Evolutionary conservation across 1,140 invertebrate species (phyloP).

Genomic region (Pachypeltis micranthus): DNA sequence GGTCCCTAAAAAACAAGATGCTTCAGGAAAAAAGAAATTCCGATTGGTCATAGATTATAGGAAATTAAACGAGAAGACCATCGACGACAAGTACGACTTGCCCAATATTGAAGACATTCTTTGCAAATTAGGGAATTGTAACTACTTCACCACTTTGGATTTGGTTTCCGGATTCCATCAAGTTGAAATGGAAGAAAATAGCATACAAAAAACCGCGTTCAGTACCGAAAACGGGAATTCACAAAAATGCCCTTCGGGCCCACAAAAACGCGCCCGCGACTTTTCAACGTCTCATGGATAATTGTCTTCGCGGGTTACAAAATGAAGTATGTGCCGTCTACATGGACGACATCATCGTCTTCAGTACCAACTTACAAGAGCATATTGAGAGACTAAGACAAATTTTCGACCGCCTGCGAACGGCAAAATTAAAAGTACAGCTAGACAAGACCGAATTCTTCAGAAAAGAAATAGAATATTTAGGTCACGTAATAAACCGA

Average conservation of each 20-base stretch:
- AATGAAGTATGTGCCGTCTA: no score
- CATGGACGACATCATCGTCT: no score
- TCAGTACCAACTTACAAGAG: no score
- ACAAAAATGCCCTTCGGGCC: constrained; percentile 35
- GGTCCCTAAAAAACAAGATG: no score
- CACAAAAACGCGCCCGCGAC: constrained; percentile 35
- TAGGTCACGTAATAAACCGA: constrained; percentile 32
- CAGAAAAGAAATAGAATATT: constrained; percentile 28
- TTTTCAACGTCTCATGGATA: constrained; percentile 36
- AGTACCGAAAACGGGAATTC: constrained; percentile 33
- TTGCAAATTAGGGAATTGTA: no score
- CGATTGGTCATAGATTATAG: constrained; percentile 23
- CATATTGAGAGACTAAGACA: no score
- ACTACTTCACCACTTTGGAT: constrained; percentile 38
- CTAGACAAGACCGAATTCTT: constrained; percentile 29
- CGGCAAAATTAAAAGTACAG: constrained; percentile 25
- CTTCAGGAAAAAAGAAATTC: constrained; percentile 23
- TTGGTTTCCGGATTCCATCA: constrained; percentile 40
- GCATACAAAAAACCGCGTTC: constrained; percentile 39
- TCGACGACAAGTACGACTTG: constrained; percentile 36
- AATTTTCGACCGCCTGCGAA: constrained; percentile 25
- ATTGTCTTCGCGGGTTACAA: not conserved
- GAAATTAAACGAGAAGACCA: constrained; percentile 24
- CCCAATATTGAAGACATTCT: constrained; percentile 37
- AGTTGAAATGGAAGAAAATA: constrained; percentile 35